Conservation (phyloP, 2,797 vertebrate genomes). For the Xenopus petersii region DNA sequence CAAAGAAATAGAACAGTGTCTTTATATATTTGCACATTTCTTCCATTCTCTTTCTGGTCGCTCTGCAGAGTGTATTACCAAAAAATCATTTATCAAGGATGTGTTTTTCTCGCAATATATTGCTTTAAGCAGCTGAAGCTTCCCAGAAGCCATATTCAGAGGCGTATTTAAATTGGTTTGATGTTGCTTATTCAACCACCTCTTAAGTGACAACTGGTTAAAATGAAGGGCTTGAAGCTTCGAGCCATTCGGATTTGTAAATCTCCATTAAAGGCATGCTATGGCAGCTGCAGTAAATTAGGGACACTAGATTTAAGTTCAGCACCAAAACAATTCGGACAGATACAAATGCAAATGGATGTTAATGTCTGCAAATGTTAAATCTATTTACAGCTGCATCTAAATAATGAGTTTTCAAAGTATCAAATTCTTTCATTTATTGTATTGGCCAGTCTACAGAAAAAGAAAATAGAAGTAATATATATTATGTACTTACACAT, state of each 20-base stretch:
- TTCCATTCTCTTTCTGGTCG: no score
- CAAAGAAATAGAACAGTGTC: no score
- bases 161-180: constrained; percentile 45
- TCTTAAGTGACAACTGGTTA: constrained; percentile 31
- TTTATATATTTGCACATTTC: no score
- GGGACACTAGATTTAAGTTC: constrained; percentile 36
- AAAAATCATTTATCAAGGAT: constrained; percentile 27
- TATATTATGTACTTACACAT: no score
- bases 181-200: constrained; percentile 34
- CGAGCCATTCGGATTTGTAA: constrained; percentile 33
- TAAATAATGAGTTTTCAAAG: fast-evolving
- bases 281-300: constrained; percentile 40
- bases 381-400: constrained; percentile 23
- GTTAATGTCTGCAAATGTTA: constrained; percentile 37
- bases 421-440: no score
- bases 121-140: constrained; percentile 38
- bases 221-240: constrained; percentile 34
- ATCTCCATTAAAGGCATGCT: constrained; percentile 40
- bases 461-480: no score
- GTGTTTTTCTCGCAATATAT: constrained; percentile 9
- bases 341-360: constrained; percentile 27
- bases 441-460: no score
- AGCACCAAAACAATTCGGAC: constrained; percentile 34
- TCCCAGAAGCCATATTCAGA: constrained; percentile 1
- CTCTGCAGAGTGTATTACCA: no score